Evolutionary conservation across 2,888 invertebrate genomes (phyloP).

Genomic region (Tachina fera): DNA sequence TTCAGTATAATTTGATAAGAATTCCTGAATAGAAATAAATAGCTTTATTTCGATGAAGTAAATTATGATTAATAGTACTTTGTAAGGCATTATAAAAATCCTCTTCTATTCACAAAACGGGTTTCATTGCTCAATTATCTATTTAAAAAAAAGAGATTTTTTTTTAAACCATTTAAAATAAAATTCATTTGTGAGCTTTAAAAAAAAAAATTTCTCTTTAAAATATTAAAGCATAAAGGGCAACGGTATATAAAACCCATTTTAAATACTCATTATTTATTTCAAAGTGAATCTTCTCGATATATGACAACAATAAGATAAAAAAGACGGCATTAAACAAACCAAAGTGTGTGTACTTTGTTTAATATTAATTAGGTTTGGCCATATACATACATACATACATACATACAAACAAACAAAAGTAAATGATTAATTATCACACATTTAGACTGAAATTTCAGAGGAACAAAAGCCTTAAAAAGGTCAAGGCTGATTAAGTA

Average conservation of each 20-base stretch:
- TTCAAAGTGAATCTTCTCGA: background rate
- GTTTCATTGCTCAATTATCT: slow-evolving; percentile 3
- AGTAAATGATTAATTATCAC: slow-evolving; percentile 57
- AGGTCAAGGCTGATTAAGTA: slow-evolving; percentile 56
- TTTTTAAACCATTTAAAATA: background rate
- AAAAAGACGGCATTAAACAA: slow-evolving; percentile 15
- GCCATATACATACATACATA: background rate
- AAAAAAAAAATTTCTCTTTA: background rate
- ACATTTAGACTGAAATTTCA: slow-evolving; percentile 32
- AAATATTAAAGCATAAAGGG: slow-evolving; percentile 55
- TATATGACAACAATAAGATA: background rate
- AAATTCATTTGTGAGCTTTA: slow-evolving; percentile 2
- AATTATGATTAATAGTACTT: slow-evolving; percentile 59
- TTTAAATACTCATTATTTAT: slow-evolving; percentile 57
- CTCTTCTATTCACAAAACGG: background rate
- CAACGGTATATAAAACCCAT: slow-evolving; percentile 21
- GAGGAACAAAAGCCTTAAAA: slow-evolving; percentile 11
- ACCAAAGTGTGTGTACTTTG: slow-evolving; percentile 2
- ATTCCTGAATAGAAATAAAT: background rate
- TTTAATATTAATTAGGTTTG: slow-evolving; percentile 28
- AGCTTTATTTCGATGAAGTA: slow-evolving; percentile 8
- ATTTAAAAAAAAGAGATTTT: background rate
- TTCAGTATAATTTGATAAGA: background rate
- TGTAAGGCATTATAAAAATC: background rate
- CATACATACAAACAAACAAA: too few relatives aligned